Evolutionary conservation across 1,140 invertebrate genomes (phyloP).

Genomic region (Panulirus ornatus): DNA sequence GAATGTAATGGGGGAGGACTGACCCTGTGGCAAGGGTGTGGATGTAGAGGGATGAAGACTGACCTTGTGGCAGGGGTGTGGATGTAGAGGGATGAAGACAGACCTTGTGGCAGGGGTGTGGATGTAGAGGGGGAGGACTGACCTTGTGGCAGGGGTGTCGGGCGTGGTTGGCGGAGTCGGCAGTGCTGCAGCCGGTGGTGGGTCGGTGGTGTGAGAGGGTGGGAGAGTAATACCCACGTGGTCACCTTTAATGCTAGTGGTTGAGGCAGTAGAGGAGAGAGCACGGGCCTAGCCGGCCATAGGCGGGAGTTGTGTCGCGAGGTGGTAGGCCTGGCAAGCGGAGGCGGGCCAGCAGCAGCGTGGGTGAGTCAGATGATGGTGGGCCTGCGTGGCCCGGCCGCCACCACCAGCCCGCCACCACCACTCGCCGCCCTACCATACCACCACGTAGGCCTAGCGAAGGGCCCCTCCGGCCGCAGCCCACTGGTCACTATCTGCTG

Average conservation of each 20-base stretch:
- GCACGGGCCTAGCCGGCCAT: background rate
- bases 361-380: background rate
- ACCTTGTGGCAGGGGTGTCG: background rate
- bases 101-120: no score
- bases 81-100: no score
- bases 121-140: no score
- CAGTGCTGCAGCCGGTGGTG: no score
- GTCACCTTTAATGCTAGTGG: no score
- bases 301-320: background rate
- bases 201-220: no score
- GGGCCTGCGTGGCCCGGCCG: slow-evolving; percentile 19
- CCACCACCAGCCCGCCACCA: background rate
- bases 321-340: background rate
- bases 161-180: background rate
- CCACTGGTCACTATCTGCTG: background rate
- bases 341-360: background rate
- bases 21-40: no score
- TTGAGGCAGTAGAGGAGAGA: no score
- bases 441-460: background rate
- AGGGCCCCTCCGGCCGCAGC: background rate
- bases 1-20: no score
- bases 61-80: no score
- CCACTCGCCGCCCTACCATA: background rate
- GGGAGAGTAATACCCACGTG: no score
- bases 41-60: no score